Conservation (phyloP, 2,113 vertebrate genomes). For the Ochotona curzoniae region DNA sequence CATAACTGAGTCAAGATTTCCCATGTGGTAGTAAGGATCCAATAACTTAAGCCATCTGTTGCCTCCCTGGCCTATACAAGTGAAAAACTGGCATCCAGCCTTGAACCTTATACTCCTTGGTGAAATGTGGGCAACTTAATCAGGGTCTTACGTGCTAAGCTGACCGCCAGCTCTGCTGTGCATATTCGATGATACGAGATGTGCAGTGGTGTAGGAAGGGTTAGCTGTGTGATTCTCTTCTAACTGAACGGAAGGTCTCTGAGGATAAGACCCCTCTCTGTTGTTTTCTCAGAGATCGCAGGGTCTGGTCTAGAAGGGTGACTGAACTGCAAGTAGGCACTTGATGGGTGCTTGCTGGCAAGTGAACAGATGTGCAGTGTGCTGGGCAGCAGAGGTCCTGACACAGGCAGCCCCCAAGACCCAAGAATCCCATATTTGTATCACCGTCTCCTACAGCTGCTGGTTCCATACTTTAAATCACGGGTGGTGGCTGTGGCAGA, state of each 20-base stretch:
- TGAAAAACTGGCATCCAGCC: too few relatives aligned
- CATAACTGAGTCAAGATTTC: too few relatives aligned
- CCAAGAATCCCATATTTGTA: accelerated
- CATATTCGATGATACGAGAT: neutral
- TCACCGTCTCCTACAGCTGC: neutral
- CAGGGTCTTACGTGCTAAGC: too few relatives aligned
- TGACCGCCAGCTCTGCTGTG: too few relatives aligned
- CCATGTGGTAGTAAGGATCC: too few relatives aligned
- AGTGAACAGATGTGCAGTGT: accelerated
- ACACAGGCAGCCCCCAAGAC: too few relatives aligned
- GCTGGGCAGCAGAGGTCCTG: too few relatives aligned
- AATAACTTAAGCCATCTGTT: too few relatives aligned
- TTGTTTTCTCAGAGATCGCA: neutral
- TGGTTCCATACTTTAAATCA: neutral
- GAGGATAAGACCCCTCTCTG: neutral
- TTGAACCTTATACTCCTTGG: too few relatives aligned
- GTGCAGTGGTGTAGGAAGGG: accelerated
- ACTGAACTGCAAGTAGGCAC: accelerated
- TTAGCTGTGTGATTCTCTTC: accelerated
- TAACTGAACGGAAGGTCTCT: neutral
- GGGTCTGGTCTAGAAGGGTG: neutral
- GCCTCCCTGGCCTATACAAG: too few relatives aligned
- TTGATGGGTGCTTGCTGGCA: neutral
- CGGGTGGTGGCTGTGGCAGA: neutral
- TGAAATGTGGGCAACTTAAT: too few relatives aligned